Percentiles rank a stretch among this genome's conserved stretches.
phyloP scores from a whole-genome alignment of 2,113 vertebrate species.

The Phaethon lepturus region DNA sequence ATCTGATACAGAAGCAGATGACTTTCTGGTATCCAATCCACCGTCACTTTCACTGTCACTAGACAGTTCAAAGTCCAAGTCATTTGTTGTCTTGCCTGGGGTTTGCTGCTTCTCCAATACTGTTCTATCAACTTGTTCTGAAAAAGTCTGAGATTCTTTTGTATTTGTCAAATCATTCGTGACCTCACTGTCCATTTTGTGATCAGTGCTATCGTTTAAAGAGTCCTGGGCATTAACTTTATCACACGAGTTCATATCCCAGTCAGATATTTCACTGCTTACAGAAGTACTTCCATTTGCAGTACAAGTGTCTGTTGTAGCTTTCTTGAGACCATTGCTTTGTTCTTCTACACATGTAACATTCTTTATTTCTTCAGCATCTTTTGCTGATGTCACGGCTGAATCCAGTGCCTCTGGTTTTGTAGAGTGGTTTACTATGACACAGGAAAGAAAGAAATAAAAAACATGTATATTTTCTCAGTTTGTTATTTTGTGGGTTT shows the following conservation, averaged over 20 bases:
- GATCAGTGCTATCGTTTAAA: background rate
- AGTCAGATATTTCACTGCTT: slow-evolving; percentile 23
- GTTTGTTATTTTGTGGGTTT: too few species aligned
- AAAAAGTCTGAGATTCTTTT: slow-evolving; percentile 37
- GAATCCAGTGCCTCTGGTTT: slow-evolving; percentile 75
- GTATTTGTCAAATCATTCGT: slow-evolving; percentile 10
- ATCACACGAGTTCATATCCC: slow-evolving; percentile 62
- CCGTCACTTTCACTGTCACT: slow-evolving; percentile 88
- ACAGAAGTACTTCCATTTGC: slow-evolving; percentile 64
- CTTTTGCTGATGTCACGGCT: slow-evolving; percentile 28
- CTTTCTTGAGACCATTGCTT: slow-evolving; percentile 85
- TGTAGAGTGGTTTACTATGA: slow-evolving; percentile 75
- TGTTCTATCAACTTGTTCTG: slow-evolving; percentile 8
- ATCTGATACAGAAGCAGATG: slow-evolving; percentile 70
- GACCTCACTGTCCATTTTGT: slow-evolving; percentile 2
- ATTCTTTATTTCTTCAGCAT: slow-evolving; percentile 62
- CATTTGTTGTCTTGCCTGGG: slow-evolving; percentile 60
- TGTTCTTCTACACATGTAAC: slow-evolving; percentile 75
- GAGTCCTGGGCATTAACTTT: slow-evolving; percentile 59
- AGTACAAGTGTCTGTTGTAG: slow-evolving; percentile 67
- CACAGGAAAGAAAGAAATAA: background rate
- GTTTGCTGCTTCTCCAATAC: background rate
- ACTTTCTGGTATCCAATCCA: slow-evolving; percentile 74
- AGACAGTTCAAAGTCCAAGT: slow-evolving; percentile 91
- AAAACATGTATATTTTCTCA: background rate